A percentile compares a stretch with the other conserved stretches of the same genome.
Evolutionary conservation across 2,888 invertebrate genomes (phyloP).

Genomic region (Bugulina stolonifera): DNA sequence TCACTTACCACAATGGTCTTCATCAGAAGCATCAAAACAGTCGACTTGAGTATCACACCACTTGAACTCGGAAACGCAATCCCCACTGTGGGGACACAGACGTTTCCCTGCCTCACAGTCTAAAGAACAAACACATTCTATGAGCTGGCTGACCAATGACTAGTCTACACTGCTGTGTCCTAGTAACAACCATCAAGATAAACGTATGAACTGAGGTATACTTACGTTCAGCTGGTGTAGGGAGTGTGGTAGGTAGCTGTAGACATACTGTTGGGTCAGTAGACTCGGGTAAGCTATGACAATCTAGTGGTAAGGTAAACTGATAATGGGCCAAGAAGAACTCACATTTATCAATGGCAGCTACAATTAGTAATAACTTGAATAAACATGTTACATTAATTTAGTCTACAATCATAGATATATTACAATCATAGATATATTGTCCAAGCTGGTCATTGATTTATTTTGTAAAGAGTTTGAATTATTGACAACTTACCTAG

Average conservation of each 20-base stretch:
- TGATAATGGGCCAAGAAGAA: slow-evolving; percentile 23
- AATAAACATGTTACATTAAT: too few relatives aligned
- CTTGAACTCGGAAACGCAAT: neutral
- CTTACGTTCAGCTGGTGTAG: neutral
- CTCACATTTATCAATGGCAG: neutral
- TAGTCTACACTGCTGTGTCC: too few relatives aligned
- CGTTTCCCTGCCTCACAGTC: neutral
- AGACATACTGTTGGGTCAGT: neutral
- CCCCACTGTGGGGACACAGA: neutral
- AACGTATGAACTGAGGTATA: too few relatives aligned
- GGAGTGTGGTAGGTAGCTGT: neutral
- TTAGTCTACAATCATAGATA: too few relatives aligned
- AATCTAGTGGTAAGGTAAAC: neutral
- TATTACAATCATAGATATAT: too few relatives aligned
- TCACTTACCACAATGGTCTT: slow-evolving; percentile 26
- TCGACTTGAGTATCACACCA: slow-evolving; percentile 22
- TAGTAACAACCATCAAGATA: too few relatives aligned
- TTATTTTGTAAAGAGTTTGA: too few relatives aligned
- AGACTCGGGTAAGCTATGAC: neutral
- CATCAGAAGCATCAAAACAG: slow-evolving; percentile 24
- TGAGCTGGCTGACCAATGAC: too few relatives aligned
- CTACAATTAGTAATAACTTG: neutral
- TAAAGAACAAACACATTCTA: too few relatives aligned
- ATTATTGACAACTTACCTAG: neutral
- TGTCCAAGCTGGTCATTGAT: too few relatives aligned